Evolutionary conservation across 2,888 invertebrate species (phyloP).

Genomic region (Platypus cylindrus): DNA sequence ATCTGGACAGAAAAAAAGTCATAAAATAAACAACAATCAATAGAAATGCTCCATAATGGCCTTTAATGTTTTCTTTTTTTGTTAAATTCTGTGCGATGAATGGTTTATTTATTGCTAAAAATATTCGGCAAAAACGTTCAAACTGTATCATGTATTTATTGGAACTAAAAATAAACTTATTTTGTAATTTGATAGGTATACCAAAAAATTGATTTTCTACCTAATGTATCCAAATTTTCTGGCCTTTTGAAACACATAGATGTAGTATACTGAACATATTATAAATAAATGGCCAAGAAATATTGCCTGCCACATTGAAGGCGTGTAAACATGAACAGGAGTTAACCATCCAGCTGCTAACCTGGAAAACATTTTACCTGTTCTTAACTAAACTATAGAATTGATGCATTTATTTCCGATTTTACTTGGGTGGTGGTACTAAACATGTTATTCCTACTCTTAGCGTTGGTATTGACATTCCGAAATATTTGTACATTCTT

Average conservation of each 20-base stretch:
- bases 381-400: too few relatives aligned
- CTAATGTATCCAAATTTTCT: constrained; percentile 1
- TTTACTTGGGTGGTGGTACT: constrained; percentile 50
- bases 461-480: constrained; percentile 46
- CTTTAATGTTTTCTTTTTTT: neutral
- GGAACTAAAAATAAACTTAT: constrained; percentile 2
- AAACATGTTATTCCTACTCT: constrained; percentile 54
- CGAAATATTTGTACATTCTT: constrained; percentile 45
- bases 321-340: constrained; percentile 4
- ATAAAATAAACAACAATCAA: constrained; percentile 40
- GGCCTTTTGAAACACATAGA: neutral
- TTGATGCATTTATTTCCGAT: too few relatives aligned
- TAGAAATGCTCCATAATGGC: constrained; percentile 22
- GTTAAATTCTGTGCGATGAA: constrained; percentile 6
- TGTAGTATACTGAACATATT: neutral
- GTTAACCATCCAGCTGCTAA: constrained; percentile 10
- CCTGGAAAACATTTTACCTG: constrained; percentile 5
- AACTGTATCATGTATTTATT: too few relatives aligned
- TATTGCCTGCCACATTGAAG: constrained; percentile 6
- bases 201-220: constrained; percentile 1
- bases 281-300: constrained; percentile 2
- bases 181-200: neutral
- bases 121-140: constrained; percentile 3
- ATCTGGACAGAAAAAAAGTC: constrained; percentile 46
- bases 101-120: constrained; percentile 2